These are phyloP conservation scores for Hymenochirus boettgeri DNA, from an alignment of 2,113 vertebrate genomes.

Conservation along the genomic window DNA sequence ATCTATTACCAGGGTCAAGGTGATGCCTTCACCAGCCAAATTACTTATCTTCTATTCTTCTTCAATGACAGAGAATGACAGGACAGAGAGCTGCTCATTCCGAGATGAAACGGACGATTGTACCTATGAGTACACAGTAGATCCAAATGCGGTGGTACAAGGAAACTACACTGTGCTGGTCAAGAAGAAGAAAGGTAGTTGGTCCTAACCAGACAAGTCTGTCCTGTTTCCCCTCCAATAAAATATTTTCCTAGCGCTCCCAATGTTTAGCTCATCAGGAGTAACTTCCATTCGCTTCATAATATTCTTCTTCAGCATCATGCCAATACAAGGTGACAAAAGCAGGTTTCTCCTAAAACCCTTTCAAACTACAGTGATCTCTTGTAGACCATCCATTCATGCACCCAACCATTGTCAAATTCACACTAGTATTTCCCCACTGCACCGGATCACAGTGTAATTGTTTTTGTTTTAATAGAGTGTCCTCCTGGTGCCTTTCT, in stretches of 20 bases:
- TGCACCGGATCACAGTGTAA: too few relatives aligned
- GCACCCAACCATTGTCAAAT: too few relatives aligned
- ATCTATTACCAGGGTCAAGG: too few relatives aligned
- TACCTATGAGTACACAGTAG: constrained; percentile 77
- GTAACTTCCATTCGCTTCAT: too few relatives aligned
- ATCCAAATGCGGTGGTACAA: constrained; percentile 50
- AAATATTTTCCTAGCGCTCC: neutral
- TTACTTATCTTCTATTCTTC: neutral
- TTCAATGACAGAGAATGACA: constrained; percentile 55
- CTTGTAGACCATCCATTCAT: too few relatives aligned
- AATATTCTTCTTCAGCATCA: too few relatives aligned
- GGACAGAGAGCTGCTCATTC: constrained; percentile 76
- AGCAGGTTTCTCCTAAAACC: too few relatives aligned
- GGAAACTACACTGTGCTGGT: constrained; percentile 67
- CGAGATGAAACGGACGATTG: constrained; percentile 92
- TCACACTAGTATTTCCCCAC: too few relatives aligned
- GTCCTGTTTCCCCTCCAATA: neutral
- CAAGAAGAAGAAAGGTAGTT: constrained; percentile 84
- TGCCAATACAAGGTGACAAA: too few relatives aligned
- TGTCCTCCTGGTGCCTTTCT: constrained; percentile 80
- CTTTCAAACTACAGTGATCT: too few relatives aligned
- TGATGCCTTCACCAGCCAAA: too few relatives aligned
- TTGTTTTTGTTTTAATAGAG: constrained; percentile 62
- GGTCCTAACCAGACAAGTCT: neutral
- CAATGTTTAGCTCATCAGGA: neutral